These are phyloP conservation scores for Bubo bubo DNA, from an alignment of 2,113 vertebrate species.

Conservation along the genomic window DNA sequence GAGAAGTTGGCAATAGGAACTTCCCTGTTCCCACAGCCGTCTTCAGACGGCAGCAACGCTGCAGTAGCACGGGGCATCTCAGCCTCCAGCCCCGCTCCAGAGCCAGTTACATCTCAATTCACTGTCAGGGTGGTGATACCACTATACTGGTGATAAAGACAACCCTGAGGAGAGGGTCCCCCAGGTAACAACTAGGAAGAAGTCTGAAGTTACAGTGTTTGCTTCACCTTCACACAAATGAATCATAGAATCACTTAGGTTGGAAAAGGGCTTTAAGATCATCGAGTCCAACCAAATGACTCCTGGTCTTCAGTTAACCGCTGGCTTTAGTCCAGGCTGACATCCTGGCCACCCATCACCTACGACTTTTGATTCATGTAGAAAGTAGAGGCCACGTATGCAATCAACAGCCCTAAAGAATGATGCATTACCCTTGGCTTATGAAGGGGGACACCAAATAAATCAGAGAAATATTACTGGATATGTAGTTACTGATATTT, in stretches of 20 bases:
- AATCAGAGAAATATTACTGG: neutral
- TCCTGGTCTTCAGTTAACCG: neutral
- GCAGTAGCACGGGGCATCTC: neutral
- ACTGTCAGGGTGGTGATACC: neutral
- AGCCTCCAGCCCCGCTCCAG: neutral
- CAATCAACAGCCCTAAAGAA: neutral
- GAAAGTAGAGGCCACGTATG: neutral
- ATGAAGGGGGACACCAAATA: neutral
- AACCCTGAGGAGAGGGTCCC: neutral
- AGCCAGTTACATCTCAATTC: neutral
- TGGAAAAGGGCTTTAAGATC: too few relatives aligned
- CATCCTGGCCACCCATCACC: neutral
- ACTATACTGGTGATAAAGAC: neutral
- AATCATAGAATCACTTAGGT: neutral
- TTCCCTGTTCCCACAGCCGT: neutral
- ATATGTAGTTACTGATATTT: neutral
- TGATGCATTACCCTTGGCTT: neutral
- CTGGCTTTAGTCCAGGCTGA: neutral
- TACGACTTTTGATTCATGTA: neutral
- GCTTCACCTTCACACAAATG: neutral
- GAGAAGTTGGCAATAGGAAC: neutral
- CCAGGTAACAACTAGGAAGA: accelerated
- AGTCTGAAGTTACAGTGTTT: neutral
- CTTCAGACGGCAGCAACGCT: neutral
- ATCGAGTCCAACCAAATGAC: neutral